Conservation (phyloP, 1,140 invertebrate species). For the Achatina immaculata region DNA sequence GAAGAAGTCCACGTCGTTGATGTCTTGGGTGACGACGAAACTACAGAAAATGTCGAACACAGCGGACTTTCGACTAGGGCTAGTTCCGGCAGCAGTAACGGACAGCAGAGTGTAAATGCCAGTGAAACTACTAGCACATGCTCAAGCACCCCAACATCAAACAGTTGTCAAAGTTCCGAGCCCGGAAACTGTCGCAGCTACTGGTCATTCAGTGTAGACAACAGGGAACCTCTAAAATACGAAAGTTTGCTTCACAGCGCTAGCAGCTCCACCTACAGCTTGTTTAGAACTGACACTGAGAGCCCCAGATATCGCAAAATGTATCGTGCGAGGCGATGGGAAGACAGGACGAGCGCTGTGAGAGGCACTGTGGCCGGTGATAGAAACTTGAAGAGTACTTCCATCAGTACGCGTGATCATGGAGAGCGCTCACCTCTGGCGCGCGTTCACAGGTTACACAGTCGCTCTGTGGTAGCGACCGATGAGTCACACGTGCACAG, state of each 20-base stretch:
- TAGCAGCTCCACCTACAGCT: background rate
- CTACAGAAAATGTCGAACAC: no score
- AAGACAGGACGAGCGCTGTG: background rate
- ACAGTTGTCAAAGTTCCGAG: background rate
- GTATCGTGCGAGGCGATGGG: background rate
- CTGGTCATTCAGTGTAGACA: background rate
- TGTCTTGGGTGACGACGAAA: no score
- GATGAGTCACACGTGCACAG: background rate
- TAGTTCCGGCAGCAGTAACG: no score
- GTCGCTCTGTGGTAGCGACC: background rate
- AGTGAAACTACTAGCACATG: background rate
- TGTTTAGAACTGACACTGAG: background rate
- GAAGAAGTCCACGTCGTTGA: no score
- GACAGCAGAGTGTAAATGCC: no score
- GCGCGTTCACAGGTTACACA: background rate
- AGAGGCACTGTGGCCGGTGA: no score
- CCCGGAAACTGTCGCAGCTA: background rate
- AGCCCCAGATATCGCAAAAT: background rate
- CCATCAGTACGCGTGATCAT: background rate
- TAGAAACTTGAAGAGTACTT: no score
- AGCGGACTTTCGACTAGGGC: no score
- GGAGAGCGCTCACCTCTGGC: background rate
- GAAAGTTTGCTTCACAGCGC: background rate
- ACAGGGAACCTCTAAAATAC: background rate
- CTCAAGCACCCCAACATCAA: background rate